Evolutionary conservation across 2,797 vertebrate species (phyloP).

Genomic region (Typhlichthys subterraneus): DNA sequence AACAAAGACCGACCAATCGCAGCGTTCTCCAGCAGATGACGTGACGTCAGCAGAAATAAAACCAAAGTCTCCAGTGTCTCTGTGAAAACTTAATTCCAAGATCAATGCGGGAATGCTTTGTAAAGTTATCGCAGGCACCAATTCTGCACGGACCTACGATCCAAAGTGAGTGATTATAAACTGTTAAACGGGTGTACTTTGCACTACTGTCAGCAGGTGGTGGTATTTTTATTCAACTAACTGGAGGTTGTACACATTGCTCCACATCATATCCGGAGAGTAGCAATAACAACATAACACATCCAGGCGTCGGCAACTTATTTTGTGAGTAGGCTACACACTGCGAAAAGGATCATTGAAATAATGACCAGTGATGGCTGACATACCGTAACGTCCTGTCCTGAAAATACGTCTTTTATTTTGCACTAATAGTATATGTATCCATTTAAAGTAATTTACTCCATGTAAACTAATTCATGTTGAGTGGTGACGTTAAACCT

Average conservation of each 20-base stretch:
- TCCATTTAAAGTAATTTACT: no score
- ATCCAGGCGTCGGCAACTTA: not conserved
- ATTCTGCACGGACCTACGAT: no score
- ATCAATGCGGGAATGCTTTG: not conserved
- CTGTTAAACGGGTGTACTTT: not conserved
- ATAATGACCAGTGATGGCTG: not conserved
- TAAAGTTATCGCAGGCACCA: not conserved
- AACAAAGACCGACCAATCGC: conserved; percentile 51
- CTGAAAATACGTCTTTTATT: no score
- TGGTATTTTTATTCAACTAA: conserved; percentile 22
- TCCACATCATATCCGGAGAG: conserved; percentile 65
- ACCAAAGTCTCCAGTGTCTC: no score
- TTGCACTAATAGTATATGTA: no score
- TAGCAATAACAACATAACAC: conserved; percentile 21
- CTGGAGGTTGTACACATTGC: conserved; percentile 32
- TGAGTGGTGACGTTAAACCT: no score
- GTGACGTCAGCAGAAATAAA: not conserved
- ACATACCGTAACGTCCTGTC: no score
- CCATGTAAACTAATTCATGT: no score
- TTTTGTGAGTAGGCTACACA: conserved; percentile 35
- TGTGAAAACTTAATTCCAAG: no score
- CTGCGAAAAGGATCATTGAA: not conserved
- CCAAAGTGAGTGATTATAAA: no score
- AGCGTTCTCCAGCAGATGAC: conserved; percentile 7
- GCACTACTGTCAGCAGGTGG: conserved; percentile 27